Conservation (phyloP, 2,888 invertebrate species). For the Acanthosepion esculentum region DNA sequence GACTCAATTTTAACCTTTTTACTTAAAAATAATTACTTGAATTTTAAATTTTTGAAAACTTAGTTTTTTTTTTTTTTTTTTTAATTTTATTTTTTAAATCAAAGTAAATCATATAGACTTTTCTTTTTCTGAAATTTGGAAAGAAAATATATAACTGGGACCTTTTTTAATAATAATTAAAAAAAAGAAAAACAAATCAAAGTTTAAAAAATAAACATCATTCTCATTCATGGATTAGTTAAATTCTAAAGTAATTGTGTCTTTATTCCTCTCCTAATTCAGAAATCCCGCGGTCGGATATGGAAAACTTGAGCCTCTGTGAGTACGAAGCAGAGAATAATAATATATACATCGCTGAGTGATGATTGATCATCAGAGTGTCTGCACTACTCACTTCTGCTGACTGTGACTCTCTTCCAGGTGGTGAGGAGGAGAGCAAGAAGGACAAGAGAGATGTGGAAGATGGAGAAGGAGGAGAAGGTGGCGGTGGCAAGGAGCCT, state of each 20-base stretch:
- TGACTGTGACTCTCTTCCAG: constrained; percentile 43
- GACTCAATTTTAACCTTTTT: not conserved
- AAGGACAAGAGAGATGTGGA: constrained; percentile 44
- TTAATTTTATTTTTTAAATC: not conserved
- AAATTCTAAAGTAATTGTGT: constrained; percentile 44
- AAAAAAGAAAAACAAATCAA: not conserved
- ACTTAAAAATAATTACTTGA: not conserved
- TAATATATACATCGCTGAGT: constrained; percentile 45
- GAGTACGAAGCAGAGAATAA: constrained; percentile 46
- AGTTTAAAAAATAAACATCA: not conserved
- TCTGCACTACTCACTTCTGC: constrained; percentile 44
- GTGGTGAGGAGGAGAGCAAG: constrained; percentile 45
- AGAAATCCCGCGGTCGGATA: constrained; percentile 46
- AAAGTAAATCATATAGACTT: not conserved
- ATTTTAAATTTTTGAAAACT: not conserved
- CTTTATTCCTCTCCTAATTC: constrained; percentile 47
- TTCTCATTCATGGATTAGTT: constrained; percentile 36
- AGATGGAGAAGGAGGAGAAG: constrained; percentile 38
- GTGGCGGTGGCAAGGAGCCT: constrained; percentile 33
- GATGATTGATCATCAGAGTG: constrained; percentile 36
- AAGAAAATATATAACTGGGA: not conserved
- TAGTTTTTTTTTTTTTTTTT: not conserved
- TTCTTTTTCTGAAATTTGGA: not conserved
- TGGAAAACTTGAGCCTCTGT: constrained; percentile 47
- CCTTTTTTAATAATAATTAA: not conserved